Percentiles rank a stretch among this genome's conserved stretches.
Conservation (phyloP, 2,888 invertebrate genomes). For the Hartigia nigra region DNA sequence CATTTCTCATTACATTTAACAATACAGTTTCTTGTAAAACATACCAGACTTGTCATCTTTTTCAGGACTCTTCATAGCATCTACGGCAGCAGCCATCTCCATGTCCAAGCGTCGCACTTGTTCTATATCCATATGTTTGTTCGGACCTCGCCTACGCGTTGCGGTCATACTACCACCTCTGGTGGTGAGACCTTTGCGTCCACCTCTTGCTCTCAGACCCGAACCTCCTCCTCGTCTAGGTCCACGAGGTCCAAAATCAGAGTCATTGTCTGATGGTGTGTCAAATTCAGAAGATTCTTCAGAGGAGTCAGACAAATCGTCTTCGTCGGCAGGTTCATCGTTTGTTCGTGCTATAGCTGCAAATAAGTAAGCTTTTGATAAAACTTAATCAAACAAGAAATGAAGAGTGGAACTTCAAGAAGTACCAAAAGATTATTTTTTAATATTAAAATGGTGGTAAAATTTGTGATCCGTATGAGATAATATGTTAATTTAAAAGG, state of each 20-base stretch:
- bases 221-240: constrained; percentile 48
- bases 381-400: neutral
- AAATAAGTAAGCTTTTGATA: constrained; percentile 3
- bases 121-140: constrained; percentile 60
- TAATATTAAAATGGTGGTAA: neutral
- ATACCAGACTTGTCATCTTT: constrained; percentile 54
- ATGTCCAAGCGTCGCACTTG: constrained; percentile 60
- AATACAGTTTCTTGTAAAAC: neutral
- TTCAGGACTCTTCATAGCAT: constrained; percentile 62
- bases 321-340: constrained; percentile 46
- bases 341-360: neutral
- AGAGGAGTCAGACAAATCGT: constrained; percentile 45
- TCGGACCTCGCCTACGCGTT: constrained; percentile 52
- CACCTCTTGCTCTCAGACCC: constrained; percentile 56
- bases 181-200: constrained; percentile 60
- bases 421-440: neutral
- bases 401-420: neutral
- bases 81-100: constrained; percentile 65
- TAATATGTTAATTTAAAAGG: constrained; percentile 20
- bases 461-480: constrained; percentile 12
- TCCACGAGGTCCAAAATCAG: constrained; percentile 59
- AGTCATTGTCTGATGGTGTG: constrained; percentile 59
- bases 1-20: neutral
- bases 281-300: constrained; percentile 59
- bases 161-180: constrained; percentile 57